Evolutionary conservation across 2,797 vertebrate species (phyloP).

Genomic region (Anisognathus igniventris): DNA sequence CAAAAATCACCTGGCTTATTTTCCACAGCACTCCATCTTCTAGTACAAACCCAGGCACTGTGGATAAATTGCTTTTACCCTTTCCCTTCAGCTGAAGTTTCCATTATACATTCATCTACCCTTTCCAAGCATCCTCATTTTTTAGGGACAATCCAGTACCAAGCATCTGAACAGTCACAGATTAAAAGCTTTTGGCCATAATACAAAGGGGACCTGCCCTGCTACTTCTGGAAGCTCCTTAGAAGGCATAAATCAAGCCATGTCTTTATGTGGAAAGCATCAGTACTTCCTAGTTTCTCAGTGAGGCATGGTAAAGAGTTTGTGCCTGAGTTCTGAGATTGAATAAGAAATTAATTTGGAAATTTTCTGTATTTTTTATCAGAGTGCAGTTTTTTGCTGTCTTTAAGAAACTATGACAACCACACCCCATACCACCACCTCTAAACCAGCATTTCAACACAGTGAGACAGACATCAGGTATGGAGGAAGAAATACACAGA

Average conservation of each 20-base stretch:
- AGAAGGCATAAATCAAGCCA: background rate
- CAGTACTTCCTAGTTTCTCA: background rate
- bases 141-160: background rate
- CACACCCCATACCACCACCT: accelerated
- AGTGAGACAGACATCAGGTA: background rate
- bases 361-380: background rate
- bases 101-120: background rate
- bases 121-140: background rate
- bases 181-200: background rate
- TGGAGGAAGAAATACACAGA: background rate
- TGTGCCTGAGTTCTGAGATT: background rate
- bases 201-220: background rate
- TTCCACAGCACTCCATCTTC: background rate
- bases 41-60: background rate
- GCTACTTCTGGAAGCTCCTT: background rate
- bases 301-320: background rate
- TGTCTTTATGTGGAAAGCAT: background rate
- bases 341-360: background rate
- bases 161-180: background rate
- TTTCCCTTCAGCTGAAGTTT: background rate
- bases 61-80: background rate
- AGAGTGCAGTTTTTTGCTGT: background rate
- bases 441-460: background rate
- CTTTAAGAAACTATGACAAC: background rate
- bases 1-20: background rate